These are phyloP conservation scores for Mycalesis mineus DNA, from an alignment of 2,888 invertebrate species.

Conservation along the genomic window DNA sequence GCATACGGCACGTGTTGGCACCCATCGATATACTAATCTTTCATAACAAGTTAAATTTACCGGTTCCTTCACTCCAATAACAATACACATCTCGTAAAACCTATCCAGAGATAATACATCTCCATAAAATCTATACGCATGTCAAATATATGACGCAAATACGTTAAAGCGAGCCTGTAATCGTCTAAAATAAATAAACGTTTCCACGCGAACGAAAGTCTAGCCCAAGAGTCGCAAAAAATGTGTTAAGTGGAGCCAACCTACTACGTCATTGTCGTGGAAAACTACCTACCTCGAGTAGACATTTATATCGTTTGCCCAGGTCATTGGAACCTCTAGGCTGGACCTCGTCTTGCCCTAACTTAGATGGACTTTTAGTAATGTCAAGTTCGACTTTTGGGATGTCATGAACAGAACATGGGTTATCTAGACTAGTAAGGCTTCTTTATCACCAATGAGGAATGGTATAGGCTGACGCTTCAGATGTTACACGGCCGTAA, in stretches of 20 bases:
- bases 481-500: too few relatives aligned
- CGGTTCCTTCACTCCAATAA: conserved; percentile 39
- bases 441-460: too few relatives aligned
- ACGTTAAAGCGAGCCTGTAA: conserved; percentile 2
- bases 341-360: too few relatives aligned
- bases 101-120: conserved; percentile 29
- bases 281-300: not conserved
- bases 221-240: not conserved
- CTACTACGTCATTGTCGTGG: not conserved
- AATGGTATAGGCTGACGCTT: too few relatives aligned
- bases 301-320: not conserved
- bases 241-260: too few relatives aligned
- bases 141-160: conserved; percentile 29
- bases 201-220: not conserved
- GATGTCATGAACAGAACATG: too few relatives aligned
- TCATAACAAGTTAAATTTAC: conserved; percentile 54
- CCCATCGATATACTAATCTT: conserved; percentile 47
- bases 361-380: too few relatives aligned
- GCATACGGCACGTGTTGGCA: conserved; percentile 65
- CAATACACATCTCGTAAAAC: conserved; percentile 37
- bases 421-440: too few relatives aligned
- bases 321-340: too few relatives aligned
- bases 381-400: too few relatives aligned
- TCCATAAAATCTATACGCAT: conserved; percentile 28
- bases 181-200: conserved; percentile 6